A percentile compares a stretch with the other conserved stretches of the same genome.
These are phyloP conservation scores for Eucidaris tribuloides DNA, from an alignment of 35 echinoderm and acorn worm genomes.

Conservation along the genomic window DNA sequence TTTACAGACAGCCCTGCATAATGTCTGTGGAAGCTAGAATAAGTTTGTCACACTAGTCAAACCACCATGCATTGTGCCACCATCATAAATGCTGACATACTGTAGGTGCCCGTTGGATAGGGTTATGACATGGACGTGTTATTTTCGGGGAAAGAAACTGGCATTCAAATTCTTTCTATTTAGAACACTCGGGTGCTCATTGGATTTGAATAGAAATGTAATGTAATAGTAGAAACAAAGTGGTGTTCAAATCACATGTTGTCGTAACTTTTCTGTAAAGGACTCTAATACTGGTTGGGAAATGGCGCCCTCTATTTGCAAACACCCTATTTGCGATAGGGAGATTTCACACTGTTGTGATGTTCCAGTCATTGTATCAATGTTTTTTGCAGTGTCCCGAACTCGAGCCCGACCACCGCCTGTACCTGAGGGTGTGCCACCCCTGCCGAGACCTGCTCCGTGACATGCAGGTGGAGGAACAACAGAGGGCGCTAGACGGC, in stretches of 20 bases:
- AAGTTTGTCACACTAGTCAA: too few species aligned
- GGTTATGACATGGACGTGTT: background rate
- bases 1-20: too few species aligned
- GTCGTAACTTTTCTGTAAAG: background rate
- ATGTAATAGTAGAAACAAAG: too few species aligned
- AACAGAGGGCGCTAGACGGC: background rate
- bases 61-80: too few species aligned
- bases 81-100: too few species aligned
- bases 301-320: too few species aligned
- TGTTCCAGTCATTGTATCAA: background rate
- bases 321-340: background rate
- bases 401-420: conserved; percentile 48
- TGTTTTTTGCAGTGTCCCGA: conserved; percentile 38
- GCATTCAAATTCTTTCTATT: too few species aligned
- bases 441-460: conserved; percentile 12
- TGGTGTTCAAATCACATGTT: too few species aligned
- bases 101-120: background rate
- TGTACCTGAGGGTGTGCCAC: conserved; percentile 46
- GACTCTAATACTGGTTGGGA: background rate
- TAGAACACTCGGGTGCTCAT: too few species aligned
- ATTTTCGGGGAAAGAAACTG: background rate
- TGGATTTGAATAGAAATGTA: background rate
- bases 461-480: conserved; percentile 39
- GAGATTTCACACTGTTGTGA: background rate
- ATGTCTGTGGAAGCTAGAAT: too few species aligned